These are phyloP conservation scores for Mormyrus lacerda DNA, from an alignment of 2,113 vertebrate species.

Conservation along the genomic window DNA sequence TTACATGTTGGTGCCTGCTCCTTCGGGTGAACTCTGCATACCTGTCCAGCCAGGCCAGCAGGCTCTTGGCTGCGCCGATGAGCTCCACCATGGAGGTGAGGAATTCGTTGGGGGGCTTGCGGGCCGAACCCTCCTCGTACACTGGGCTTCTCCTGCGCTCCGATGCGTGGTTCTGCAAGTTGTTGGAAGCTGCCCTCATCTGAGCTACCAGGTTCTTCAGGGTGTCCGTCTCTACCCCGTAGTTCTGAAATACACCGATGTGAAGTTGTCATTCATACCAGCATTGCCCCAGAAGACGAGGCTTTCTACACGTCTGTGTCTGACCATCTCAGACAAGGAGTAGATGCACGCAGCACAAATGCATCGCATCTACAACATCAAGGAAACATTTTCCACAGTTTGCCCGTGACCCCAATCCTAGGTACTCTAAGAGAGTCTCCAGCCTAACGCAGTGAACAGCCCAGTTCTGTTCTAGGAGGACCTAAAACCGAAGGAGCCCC, in stretches of 20 bases:
- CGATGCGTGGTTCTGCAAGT: constrained; percentile 71
- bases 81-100: constrained; percentile 89
- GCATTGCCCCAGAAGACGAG: not conserved
- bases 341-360: not conserved
- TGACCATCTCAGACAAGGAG: not conserved
- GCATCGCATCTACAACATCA: not conserved
- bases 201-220: constrained; percentile 82
- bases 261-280: not conserved
- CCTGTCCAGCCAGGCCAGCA: constrained; percentile 89
- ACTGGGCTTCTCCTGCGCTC: constrained; percentile 70
- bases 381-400: not conserved
- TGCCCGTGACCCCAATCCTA: not conserved
- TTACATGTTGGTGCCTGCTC: not conserved
- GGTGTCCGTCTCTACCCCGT: constrained; percentile 83
- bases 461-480: too few species aligned
- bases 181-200: constrained; percentile 70
- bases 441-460: not conserved
- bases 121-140: constrained; percentile 68
- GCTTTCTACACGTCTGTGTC: not conserved
- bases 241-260: constrained; percentile 67
- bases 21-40: constrained; percentile 36
- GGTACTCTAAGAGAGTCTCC: not conserved
- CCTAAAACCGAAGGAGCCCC: not conserved
- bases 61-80: constrained; percentile 82
- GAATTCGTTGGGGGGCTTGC: constrained; percentile 83